Evolutionary conservation across 2,797 vertebrate species (phyloP).

Genomic region (Halcyon chelicuti): DNA sequence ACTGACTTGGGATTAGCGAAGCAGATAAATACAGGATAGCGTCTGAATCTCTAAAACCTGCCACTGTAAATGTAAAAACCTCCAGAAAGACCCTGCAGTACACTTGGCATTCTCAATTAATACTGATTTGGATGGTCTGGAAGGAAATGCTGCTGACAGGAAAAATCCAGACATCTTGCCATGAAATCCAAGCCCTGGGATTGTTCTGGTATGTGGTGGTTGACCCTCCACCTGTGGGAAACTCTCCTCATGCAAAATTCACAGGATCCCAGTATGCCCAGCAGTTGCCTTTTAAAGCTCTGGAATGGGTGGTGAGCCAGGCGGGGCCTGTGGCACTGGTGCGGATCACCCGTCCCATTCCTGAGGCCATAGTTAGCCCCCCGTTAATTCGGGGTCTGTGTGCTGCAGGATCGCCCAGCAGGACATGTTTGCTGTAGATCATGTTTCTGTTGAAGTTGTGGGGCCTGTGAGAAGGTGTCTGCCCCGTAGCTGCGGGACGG

Average conservation of each 20-base stretch:
- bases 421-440: background rate
- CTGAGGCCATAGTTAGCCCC: background rate
- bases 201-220: background rate
- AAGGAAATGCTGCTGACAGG: background rate
- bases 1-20: background rate
- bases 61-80: background rate
- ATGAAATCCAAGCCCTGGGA: background rate
- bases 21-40: background rate
- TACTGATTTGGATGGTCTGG: background rate
- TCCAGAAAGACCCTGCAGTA: background rate
- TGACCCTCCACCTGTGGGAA: background rate
- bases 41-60: background rate
- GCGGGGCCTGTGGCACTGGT: background rate
- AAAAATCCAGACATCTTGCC: background rate
- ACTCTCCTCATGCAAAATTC: background rate
- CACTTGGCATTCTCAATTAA: background rate
- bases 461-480: background rate
- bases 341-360: background rate
- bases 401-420: background rate
- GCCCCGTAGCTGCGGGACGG: rapidly evolving
- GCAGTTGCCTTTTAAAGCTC: background rate
- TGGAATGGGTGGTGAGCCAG: background rate
- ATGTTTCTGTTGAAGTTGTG: rapidly evolving
- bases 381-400: background rate
- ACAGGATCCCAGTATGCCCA: background rate